These are phyloP conservation scores for Napeogenes inachia DNA, from an alignment of 2,888 invertebrate species.

Conservation along the genomic window DNA sequence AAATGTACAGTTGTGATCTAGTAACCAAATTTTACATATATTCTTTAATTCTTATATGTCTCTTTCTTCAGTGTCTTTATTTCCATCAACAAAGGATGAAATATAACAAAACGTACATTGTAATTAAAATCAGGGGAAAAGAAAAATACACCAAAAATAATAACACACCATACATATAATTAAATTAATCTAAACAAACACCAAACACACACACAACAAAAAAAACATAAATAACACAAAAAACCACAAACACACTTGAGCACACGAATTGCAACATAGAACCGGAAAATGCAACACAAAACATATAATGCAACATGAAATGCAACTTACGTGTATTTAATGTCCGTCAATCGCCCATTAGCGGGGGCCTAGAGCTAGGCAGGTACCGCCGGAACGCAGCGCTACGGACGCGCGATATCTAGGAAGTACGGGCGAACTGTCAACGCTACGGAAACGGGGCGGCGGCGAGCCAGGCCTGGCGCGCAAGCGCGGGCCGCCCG, in stretches of 20 bases:
- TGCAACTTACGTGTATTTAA: constrained; percentile 48
- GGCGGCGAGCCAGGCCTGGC: constrained; percentile 56
- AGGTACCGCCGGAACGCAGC: constrained; percentile 45
- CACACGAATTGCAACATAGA: constrained; percentile 1
- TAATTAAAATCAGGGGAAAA: neutral
- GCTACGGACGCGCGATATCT: constrained; percentile 70
- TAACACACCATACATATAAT: neutral
- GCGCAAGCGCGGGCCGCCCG: constrained; percentile 77
- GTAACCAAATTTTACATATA: neutral
- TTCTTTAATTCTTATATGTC: neutral
- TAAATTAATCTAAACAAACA: constrained; percentile 1
- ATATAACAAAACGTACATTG: neutral
- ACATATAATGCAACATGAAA: constrained; percentile 5
- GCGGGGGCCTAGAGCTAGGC: constrained; percentile 44
- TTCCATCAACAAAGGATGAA: neutral
- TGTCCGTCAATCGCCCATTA: constrained; percentile 59
- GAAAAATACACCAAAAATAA: neutral
- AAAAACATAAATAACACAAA: constrained; percentile 6
- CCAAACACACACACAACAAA: constrained; percentile 3
- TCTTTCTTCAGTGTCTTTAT: neutral
- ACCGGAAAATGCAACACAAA: neutral
- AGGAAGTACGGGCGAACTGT: constrained; percentile 79
- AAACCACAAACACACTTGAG: constrained; percentile 6
- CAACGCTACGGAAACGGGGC: constrained; percentile 80
- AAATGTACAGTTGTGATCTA: too few relatives aligned